phyloP scores from a whole-genome alignment of 2,888 invertebrate species.

The Parascotia fuliginaria region DNA sequence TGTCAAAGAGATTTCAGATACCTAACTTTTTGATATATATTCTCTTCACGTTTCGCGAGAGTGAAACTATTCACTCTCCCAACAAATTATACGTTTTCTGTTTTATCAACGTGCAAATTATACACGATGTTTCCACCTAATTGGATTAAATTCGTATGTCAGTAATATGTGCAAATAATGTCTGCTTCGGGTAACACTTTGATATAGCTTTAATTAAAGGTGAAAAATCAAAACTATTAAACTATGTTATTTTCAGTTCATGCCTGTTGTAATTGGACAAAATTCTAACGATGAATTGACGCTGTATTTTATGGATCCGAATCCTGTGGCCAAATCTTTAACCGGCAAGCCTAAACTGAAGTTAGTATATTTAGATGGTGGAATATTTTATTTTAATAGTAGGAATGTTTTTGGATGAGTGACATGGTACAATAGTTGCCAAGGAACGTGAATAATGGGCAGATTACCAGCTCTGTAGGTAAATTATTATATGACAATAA shows the following conservation, averaged over 20 bases:
- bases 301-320: conserved; percentile 84
- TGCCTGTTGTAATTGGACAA: conserved; percentile 76
- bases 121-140: background rate
- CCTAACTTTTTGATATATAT: background rate
- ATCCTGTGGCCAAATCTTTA: conserved; percentile 85
- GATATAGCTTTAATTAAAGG: background rate
- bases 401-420: too few relatives aligned
- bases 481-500: too few relatives aligned
- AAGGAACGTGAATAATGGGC: too few relatives aligned
- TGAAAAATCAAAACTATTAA: background rate
- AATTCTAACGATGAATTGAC: conserved; percentile 78
- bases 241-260: conserved; percentile 60
- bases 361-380: conserved; percentile 79
- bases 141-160: background rate
- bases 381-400: too few relatives aligned
- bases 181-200: background rate
- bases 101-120: background rate
- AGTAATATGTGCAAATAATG: background rate
- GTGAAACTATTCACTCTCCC: background rate
- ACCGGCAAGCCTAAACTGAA: conserved; percentile 87
- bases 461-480: too few relatives aligned
- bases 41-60: background rate
- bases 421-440: too few relatives aligned
- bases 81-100: background rate
- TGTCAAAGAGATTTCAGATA: background rate